phyloP scores from a whole-genome alignment of 1,140 invertebrate species.

The Drosophila nigrodunni region DNA sequence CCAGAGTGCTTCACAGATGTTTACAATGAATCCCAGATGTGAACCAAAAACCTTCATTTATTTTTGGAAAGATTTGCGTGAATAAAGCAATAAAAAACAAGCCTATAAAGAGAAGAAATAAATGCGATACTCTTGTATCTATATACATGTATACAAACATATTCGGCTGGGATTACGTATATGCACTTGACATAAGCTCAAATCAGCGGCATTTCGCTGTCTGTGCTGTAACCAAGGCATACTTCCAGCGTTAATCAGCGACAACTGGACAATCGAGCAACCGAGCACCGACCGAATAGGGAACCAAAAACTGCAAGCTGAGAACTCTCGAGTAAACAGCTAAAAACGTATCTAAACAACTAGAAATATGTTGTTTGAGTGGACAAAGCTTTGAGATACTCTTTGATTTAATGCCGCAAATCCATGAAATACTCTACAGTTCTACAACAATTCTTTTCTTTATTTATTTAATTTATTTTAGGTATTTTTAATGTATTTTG shows the following conservation, averaged over 20 bases:
- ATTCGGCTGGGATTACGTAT: conserved; percentile 3
- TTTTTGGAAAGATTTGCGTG: neutral
- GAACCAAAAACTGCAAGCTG: conserved; percentile 3
- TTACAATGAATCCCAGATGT: neutral
- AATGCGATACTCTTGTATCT: neutral
- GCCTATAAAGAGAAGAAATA: neutral
- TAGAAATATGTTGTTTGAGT: too few species aligned
- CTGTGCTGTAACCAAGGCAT: conserved; percentile 8
- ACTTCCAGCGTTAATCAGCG: conserved; percentile 12
- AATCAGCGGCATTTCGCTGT: neutral
- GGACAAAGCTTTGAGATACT: too few species aligned
- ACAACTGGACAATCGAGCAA: conserved; percentile 2
- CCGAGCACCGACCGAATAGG: neutral
- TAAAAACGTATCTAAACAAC: conserved; percentile 11
- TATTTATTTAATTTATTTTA: too few species aligned
- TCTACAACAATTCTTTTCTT: too few species aligned
- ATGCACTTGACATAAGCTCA: conserved; percentile 1
- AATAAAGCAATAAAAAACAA: too few species aligned
- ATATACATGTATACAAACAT: neutral
- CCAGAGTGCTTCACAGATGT: neutral
- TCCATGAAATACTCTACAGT: too few species aligned
- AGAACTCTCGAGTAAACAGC: conserved; percentile 22
- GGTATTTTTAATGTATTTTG: too few species aligned
- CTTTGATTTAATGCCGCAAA: too few species aligned
- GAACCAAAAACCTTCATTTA: neutral